Conservation (phyloP, 2,888 invertebrate species). For the Oxyscelio sp. region DNA sequence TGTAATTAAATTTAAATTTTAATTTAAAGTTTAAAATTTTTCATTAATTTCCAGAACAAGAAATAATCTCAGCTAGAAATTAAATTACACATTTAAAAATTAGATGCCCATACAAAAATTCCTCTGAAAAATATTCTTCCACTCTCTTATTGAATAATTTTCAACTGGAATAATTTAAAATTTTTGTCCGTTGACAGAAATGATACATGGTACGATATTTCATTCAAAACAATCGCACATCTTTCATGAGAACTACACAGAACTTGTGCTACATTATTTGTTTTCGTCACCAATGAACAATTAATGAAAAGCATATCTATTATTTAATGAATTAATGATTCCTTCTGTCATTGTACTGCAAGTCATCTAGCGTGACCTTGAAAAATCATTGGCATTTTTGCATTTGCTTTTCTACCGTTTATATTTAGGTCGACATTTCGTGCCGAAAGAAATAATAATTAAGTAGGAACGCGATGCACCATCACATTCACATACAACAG, state of each 20-base stretch:
- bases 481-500: background rate
- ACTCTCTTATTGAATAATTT: background rate
- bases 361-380: constrained; percentile 28
- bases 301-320: constrained; percentile 51
- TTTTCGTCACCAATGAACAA: constrained; percentile 39
- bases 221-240: constrained; percentile 42
- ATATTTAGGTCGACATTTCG: constrained; percentile 67
- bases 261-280: constrained; percentile 36
- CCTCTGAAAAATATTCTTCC: background rate
- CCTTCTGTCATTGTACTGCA: background rate
- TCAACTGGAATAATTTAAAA: background rate
- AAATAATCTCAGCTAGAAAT: too few species aligned
- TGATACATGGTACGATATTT: constrained; percentile 57
- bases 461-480: constrained; percentile 20
- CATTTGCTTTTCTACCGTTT: constrained; percentile 29
- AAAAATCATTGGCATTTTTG: constrained; percentile 16
- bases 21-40: too few species aligned
- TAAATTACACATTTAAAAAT: too few species aligned
- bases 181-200: constrained; percentile 17
- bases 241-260: constrained; percentile 6
- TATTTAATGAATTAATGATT: constrained; percentile 40
- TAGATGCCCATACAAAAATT: too few species aligned
- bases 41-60: too few species aligned
- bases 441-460: constrained; percentile 69
- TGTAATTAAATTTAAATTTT: too few species aligned